These are phyloP conservation scores for Popillia japonica DNA, from an alignment of 1,140 invertebrate species.

Conservation along the genomic window DNA sequence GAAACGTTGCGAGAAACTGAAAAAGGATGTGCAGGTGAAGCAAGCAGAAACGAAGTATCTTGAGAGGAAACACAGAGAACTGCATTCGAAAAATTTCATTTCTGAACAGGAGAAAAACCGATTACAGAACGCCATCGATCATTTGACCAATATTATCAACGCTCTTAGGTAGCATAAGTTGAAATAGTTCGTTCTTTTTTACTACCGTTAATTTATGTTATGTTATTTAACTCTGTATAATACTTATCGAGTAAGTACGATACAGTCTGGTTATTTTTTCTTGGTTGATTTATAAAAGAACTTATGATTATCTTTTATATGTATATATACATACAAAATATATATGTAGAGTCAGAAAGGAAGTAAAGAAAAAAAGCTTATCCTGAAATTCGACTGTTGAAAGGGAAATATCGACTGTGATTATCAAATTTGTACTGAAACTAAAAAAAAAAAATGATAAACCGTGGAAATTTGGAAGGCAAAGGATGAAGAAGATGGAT, in stretches of 20 bases:
- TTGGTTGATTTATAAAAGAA: not conserved
- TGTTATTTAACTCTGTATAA: constrained; percentile 9
- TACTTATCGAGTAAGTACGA: constrained; percentile 19
- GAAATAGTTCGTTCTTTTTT: constrained; percentile 28
- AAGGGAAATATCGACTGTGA: constrained; percentile 37
- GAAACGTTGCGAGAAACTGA: constrained; percentile 43
- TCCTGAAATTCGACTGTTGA: constrained; percentile 28
- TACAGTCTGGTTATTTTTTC: constrained; percentile 19
- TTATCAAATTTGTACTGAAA: constrained; percentile 39
- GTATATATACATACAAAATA: constrained; percentile 1
- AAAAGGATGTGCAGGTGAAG: constrained; percentile 46
- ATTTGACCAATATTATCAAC: constrained; percentile 53
- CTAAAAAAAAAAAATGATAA: constrained; percentile 11
- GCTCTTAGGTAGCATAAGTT: constrained; percentile 52
- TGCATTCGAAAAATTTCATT: constrained; percentile 48
- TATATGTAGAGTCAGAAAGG: not conserved
- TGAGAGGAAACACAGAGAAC: constrained; percentile 47
- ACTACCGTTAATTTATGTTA: constrained; percentile 29
- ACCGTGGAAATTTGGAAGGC: not conserved
- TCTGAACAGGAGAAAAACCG: constrained; percentile 49
- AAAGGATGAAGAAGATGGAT: constrained; percentile 5
- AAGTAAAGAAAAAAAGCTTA: constrained; percentile 16
- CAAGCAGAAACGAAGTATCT: constrained; percentile 47
- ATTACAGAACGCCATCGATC: constrained; percentile 49
- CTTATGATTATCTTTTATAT: constrained; percentile 17